Percentiles rank a stretch among this genome's conserved stretches.
Evolutionary conservation across 2,113 vertebrate species (phyloP).

Genomic region (Pangasianodon gigas): DNA sequence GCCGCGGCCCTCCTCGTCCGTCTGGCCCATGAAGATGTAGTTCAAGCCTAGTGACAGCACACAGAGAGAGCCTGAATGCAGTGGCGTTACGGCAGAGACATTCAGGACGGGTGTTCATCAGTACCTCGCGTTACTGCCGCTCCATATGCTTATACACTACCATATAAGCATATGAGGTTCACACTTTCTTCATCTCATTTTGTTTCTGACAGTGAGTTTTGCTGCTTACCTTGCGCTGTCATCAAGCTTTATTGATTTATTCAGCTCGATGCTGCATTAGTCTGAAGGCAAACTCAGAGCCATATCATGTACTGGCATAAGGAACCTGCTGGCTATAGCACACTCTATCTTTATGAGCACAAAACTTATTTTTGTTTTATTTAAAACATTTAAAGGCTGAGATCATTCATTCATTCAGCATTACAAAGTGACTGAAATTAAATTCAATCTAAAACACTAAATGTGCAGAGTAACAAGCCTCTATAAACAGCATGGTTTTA

Average conservation of each 20-base stretch:
- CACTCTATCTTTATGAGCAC: background rate
- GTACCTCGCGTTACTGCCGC: conserved; percentile 49
- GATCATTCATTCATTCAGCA: background rate
- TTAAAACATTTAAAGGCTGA: background rate
- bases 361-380: background rate
- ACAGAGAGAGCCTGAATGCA: conserved; percentile 79
- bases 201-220: conserved; percentile 61
- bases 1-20: conserved; percentile 88
- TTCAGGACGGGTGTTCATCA: conserved; percentile 71
- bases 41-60: conserved; percentile 86
- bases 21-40: conserved; percentile 97
- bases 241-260: conserved; percentile 32
- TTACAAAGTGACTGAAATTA: background rate
- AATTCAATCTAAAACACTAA: background rate
- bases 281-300: conserved; percentile 67
- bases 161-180: conserved; percentile 60
- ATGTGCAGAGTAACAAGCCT: background rate
- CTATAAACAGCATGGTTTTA: background rate
- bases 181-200: background rate
- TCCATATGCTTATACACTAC: conserved; percentile 59
- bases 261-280: conserved; percentile 32
- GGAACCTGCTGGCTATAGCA: conserved; percentile 4
- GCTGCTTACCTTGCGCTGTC: conserved; percentile 62
- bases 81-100: conserved; percentile 75
- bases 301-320: conserved; percentile 54